Evolutionary conservation across 2,113 vertebrate genomes (phyloP).

Genomic region (Edolisoma coerulescens): DNA sequence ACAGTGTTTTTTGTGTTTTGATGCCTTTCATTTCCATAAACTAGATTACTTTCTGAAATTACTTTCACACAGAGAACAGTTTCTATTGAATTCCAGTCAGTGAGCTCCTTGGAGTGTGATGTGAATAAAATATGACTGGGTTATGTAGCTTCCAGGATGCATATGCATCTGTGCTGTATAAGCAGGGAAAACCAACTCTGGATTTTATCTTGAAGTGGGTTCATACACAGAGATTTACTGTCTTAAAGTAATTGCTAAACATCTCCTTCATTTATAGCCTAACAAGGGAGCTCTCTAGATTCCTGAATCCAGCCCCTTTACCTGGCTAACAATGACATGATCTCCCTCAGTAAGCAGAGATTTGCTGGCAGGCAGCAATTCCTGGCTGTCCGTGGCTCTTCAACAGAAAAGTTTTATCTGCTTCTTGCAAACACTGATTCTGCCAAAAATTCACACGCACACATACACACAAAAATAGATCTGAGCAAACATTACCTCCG

Average conservation of each 20-base stretch:
- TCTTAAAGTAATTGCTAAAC: conserved; percentile 66
- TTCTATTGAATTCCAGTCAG: conserved; percentile 84
- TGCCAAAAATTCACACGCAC: conserved; percentile 65
- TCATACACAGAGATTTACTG: conserved; percentile 52
- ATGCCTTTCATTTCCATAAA: conserved; percentile 87
- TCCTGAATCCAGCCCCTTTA: conserved; percentile 43
- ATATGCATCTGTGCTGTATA: conserved; percentile 17
- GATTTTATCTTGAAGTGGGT: conserved; percentile 67
- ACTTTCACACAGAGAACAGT: conserved; percentile 84
- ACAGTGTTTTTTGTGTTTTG: conserved; percentile 83
- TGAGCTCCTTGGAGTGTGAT: conserved; percentile 82
- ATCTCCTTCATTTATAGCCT: conserved; percentile 57
- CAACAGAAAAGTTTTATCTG: conserved; percentile 74
- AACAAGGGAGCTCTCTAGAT: conserved; percentile 51
- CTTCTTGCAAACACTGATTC: conserved; percentile 73
- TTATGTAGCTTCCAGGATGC: conserved; percentile 53
- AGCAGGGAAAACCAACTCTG: conserved; percentile 57
- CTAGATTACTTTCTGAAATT: conserved; percentile 88
- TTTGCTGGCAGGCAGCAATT: conserved; percentile 74
- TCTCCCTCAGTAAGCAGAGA: conserved; percentile 65
- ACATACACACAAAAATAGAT: conserved; percentile 55
- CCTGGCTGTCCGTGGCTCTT: conserved; percentile 53
- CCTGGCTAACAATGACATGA: conserved; percentile 68
- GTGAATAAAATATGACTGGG: conserved; percentile 76
- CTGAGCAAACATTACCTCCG: conserved; percentile 64